phyloP scores from a whole-genome alignment of 2,113 vertebrate genomes.

The Mustela lutreola region DNA sequence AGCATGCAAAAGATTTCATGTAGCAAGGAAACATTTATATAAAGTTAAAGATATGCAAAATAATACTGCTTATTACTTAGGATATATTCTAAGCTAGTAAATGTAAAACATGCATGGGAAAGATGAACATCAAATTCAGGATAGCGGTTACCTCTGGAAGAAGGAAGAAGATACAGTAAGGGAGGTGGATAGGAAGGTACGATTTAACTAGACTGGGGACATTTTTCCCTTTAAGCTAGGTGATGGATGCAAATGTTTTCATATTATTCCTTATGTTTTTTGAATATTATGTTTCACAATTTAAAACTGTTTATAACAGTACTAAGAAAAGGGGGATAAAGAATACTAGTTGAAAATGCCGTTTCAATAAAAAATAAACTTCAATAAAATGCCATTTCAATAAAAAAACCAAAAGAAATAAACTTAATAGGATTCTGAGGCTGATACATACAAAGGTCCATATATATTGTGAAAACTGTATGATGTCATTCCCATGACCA shows the following conservation, averaged over 20 bases:
- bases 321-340: background rate
- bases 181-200: background rate
- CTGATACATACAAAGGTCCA: background rate
- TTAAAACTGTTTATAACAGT: background rate
- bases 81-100: background rate
- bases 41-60: constrained; percentile 30
- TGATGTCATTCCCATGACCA: background rate
- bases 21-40: background rate
- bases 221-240: background rate
- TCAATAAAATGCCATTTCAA: background rate
- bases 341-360: background rate
- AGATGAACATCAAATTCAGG: background rate
- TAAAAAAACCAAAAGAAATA: background rate
- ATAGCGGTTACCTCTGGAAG: background rate
- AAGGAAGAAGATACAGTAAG: background rate
- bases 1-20: background rate
- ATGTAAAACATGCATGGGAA: background rate
- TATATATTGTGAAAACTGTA: background rate
- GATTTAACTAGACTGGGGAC: background rate
- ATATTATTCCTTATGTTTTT: background rate
- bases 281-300: background rate
- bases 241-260: background rate
- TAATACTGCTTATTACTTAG: background rate
- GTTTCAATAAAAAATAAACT: constrained; percentile 6
- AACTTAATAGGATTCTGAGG: background rate